Evolutionary conservation across 1,140 invertebrate genomes (phyloP), one percentile per base, ranked within the genome.

Genomic region (Drosophila tropicalis): DNA sequence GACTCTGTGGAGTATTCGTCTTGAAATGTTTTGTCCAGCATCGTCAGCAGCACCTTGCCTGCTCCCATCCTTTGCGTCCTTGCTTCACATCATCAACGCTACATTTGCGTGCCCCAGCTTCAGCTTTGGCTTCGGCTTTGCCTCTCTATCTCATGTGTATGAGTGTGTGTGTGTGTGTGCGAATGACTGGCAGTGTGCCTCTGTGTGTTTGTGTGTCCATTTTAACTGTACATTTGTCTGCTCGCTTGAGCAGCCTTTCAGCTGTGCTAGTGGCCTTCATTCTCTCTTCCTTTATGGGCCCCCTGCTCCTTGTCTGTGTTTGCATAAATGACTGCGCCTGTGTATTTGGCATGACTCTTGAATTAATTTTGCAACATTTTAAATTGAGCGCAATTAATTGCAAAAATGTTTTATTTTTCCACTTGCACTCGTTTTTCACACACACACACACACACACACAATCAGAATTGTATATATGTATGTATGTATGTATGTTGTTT

Each of bases 321-420:
- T 89, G 84, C 84, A 89, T 89, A 89, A 89, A 89, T 84, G 84
- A 84, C 85, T 89, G 85, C 80, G 84, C 84, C 85, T 89, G 84
- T 89, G 81, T 89, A 89, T 89, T 89, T 89, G 84, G 84, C 84
- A 89, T 89, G 84, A 89, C 84, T 89, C 85, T 87, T 91, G 90
- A 91, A 91, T 91, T 91, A 91, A 91, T 91, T 91, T 91, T 91
- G 90, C 90, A 91, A 91, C 90, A 91, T 91, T 91, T 91, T 91
- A 91, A 91, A 91, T 91, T 91, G 90, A 90, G 85, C 85, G 90
- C 90, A 91, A 91, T 91, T 91, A 91, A 91, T 91, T 91, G 79
- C 86, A 80, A 89, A 89, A 89, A 89, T 89, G 84, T 89, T 89
- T 89, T 89, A 89, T 89, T 89, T 89, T 86, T 87, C 80, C 84